Conservation (phyloP, 2,888 invertebrate genomes). For the Polymixis lichenea region DNA sequence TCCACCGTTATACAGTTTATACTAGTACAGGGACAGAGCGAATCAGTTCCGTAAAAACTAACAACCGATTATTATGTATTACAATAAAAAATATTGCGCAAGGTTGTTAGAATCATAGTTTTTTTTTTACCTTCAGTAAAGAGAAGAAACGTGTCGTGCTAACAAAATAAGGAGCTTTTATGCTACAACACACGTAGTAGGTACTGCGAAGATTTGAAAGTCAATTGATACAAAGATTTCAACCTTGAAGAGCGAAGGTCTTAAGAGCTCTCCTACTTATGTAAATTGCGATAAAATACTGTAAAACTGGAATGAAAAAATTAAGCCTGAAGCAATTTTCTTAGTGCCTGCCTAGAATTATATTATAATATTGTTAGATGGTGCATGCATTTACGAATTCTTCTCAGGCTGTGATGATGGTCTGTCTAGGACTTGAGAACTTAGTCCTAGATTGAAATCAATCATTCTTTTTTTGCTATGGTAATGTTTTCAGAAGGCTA, state of each 20-base stretch:
- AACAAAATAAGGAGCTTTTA: constrained; percentile 8
- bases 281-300: constrained; percentile 55
- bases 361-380: constrained; percentile 35
- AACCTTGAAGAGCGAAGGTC: constrained; percentile 40
- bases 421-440: not conserved
- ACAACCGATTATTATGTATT: no score
- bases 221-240: constrained; percentile 42
- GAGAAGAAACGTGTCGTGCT: constrained; percentile 5
- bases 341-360: constrained; percentile 36
- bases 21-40: no score
- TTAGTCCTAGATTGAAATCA: not conserved
- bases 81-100: no score
- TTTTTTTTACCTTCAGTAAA: not conserved
- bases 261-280: constrained; percentile 44
- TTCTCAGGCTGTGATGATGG: not conserved
- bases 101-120: no score
- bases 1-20: no score
- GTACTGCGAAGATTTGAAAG: constrained; percentile 36
- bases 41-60: no score
- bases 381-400: not conserved
- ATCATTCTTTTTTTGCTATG: no score
- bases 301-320: constrained; percentile 40
- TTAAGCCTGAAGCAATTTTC: constrained; percentile 35
- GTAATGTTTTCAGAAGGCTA: constrained; percentile 65
- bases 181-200: constrained; percentile 24